Base-by-base conservation (phyloP, 2,888 invertebrate species). In the Caenorhabditis uteleia region DNA sequence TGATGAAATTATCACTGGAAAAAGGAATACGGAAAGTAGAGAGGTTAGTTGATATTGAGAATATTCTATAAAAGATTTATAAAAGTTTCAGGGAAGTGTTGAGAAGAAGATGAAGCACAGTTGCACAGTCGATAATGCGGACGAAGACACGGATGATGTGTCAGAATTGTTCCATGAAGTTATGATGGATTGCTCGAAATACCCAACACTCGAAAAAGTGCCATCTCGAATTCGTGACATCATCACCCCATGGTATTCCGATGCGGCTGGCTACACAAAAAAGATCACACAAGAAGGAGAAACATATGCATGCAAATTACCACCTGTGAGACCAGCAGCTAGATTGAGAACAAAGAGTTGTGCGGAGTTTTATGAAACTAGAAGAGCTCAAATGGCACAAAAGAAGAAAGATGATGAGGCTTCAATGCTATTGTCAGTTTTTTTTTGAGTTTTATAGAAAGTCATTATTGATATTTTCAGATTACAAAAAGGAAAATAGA, bases 341-440 rank as follows among this genome's bases (percentile, higher is more conserved):
- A 66, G 80, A 10, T 57, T 77, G 20, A 57, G 80, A 25, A 80
- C 80, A 3, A 55, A 70, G n/a, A 77, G 77, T 40, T 77, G 75
- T 42, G 64, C 71, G 7, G 68, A 70, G 7, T 70, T 68, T 27
- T 77, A 75, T 42, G 78, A 74, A 39, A 25, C 62, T 16, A 39
- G 47, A 25, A 68, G 50, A 31, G 45, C 31, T 7, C 58, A 60
- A 18, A 42, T 59, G 49, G 45, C 43, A 2, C 55, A 57, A 39
- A 60, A 66, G 27, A 56, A 53, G 25, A 62, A 60, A 20, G 38
- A 33, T 2, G 60, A 58, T 36, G 45, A 6, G 16, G 27, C 42
- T 16, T 2, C 7, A 7, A 40, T 18, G 20, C 10, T 40, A 25
- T 40, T n/a, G n/a, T n/a, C n/a, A n/a, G n/a, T n/a, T n/a, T n/a